These are phyloP conservation scores for Zophobas atratus DNA, from an alignment of 1,140 invertebrate genomes.

Conservation along the genomic window DNA sequence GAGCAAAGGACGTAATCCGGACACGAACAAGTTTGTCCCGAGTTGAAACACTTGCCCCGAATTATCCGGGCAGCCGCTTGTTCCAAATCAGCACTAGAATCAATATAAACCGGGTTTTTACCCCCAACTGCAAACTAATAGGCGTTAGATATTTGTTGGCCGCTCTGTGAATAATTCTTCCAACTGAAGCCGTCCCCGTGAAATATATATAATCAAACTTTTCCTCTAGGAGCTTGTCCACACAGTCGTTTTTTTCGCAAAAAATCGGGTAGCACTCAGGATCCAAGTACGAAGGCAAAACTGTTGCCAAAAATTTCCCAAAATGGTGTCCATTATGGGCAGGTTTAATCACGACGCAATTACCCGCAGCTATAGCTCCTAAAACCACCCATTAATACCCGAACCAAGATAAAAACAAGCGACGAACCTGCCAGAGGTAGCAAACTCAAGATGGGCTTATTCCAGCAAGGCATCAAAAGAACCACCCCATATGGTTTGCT, in stretches of 20 bases:
- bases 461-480: conserved; percentile 79
- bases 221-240: conserved; percentile 87
- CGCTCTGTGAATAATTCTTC: conserved; percentile 89
- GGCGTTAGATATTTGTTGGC: conserved; percentile 95
- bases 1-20: conserved; percentile 97
- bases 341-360: conserved; percentile 93
- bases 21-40: conserved; percentile 97
- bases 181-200: conserved; percentile 91
- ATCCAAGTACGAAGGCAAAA: conserved; percentile 92
- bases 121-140: conserved; percentile 95
- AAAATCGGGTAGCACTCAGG: conserved; percentile 70
- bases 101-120: conserved; percentile 93
- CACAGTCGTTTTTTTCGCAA: conserved; percentile 85
- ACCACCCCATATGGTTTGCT: too few relatives aligned
- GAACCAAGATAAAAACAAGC: not conserved
- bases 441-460: conserved; percentile 92
- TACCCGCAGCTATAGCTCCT: conserved; percentile 91
- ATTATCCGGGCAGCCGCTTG: conserved; percentile 84
- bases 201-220: conserved; percentile 98
- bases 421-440: conserved; percentile 68
- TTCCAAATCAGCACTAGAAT: conserved; percentile 81
- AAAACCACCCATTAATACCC: not conserved
- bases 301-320: conserved; percentile 80
- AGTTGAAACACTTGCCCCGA: conserved; percentile 96
- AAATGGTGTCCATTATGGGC: conserved; percentile 88